A percentile compares a stretch with the other conserved stretches of the same genome.
phyloP scores from a whole-genome alignment of 2,797 vertebrate species.

The Masticophis lateralis region DNA sequence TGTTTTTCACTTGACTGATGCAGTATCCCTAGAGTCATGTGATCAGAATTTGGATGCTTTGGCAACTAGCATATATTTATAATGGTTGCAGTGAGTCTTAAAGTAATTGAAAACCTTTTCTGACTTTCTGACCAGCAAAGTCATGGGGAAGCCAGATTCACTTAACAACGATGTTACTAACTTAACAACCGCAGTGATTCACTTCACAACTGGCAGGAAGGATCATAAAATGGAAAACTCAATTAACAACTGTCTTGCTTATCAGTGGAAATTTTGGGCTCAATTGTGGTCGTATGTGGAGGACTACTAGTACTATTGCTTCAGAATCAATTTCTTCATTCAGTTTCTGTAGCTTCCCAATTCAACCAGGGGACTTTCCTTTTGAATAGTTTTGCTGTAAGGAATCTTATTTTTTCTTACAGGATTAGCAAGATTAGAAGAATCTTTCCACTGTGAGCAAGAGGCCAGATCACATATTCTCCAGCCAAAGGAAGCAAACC shows the following conservation, averaged over 20 bases:
- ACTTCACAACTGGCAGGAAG: neutral
- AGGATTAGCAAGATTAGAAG: neutral
- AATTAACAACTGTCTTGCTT: neutral
- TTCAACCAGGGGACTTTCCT: neutral
- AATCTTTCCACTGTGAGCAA: neutral
- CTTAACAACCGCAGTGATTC: neutral
- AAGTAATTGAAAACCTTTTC: neutral
- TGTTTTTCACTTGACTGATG: neutral
- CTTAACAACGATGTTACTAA: neutral
- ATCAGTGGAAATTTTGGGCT: neutral
- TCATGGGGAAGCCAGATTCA: neutral
- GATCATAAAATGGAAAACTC: neutral
- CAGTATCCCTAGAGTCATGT: neutral
- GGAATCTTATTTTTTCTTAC: neutral
- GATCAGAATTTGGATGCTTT: neutral
- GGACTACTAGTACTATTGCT: neutral
- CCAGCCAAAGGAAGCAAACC: neutral
- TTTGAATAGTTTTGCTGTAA: neutral
- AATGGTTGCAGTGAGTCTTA: neutral
- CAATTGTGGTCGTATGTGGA: neutral
- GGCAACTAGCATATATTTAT: neutral
- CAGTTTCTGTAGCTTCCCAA: neutral
- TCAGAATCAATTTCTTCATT: neutral
- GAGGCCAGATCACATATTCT: neutral
- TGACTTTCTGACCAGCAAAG: neutral